Evolutionary conservation across 2,113 vertebrate species (phyloP).

Genomic region (Rhinolophus sinicus): DNA sequence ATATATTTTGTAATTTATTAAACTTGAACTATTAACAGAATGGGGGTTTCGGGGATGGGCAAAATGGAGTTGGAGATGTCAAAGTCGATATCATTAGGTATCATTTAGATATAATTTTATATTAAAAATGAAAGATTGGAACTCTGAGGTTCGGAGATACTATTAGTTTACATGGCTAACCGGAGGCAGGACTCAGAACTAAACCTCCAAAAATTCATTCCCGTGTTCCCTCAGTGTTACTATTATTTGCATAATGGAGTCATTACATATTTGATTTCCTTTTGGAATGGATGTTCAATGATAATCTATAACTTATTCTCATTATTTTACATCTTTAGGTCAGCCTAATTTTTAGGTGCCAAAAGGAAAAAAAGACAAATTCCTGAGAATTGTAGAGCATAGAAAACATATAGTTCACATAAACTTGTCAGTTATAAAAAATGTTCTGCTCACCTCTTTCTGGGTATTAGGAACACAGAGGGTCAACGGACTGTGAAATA

Average conservation of each 20-base stretch:
- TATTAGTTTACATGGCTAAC: background rate
- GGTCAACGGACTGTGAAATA: background rate
- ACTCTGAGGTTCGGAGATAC: background rate
- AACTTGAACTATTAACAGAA: background rate
- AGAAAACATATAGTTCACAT: background rate
- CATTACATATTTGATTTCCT: background rate
- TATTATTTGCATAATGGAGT: background rate
- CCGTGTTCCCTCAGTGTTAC: background rate
- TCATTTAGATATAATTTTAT: background rate
- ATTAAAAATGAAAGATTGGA: background rate
- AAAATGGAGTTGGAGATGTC: background rate
- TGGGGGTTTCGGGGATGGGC: background rate
- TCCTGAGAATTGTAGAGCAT: background rate
- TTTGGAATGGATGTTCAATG: background rate
- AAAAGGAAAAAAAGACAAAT: background rate
- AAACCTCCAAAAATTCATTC: background rate
- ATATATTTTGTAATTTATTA: background rate
- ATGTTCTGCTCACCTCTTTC: background rate
- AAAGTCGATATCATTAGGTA: background rate
- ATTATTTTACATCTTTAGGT: background rate
- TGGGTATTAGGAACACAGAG: background rate
- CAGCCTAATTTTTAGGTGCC: background rate
- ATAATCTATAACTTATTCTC: slow-evolving; percentile 2
- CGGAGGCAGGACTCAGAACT: background rate
- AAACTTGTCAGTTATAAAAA: background rate